Base-by-base conservation (phyloP, 2,797 vertebrate species). In the Crypturellus tataupa region DNA sequence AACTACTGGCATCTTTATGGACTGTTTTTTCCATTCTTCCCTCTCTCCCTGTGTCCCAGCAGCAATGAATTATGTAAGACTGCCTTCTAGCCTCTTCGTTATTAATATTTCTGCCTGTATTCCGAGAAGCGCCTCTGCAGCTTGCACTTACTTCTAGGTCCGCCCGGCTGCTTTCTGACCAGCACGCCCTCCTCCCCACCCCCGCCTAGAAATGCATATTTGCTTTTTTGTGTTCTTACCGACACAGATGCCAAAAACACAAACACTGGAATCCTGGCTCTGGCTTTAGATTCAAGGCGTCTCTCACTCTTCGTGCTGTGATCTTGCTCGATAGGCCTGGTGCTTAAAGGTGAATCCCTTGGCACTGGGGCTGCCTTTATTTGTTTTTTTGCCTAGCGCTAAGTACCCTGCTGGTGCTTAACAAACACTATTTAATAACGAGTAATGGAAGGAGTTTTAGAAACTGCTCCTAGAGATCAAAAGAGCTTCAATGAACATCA, bases 21-120 rank as follows among this genome's bases (percentile, higher is more conserved):
- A 96, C 97, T 98, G 98, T 98, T 98, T 98, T 98, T 98, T 98
- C 97, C 98, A 98, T 98, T 97, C 97, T 98, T 96, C 94, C 96
- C 93, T 97, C 97, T 96, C 85, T 11, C 97, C 94, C 94, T 64
- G 12, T 96, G 93, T 98, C 97, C 97, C 97, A 97, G 97, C 94
- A 97, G 97, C 97, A 97, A 97, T 98, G 97, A 98, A 97, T 82
- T 97, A 97, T 97, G 95, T 97, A 97, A 97, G 96, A 95, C 92
- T 94, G 87, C 86, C 83, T 96, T 97, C 92, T 95, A 95, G 87
- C 93, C 95, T 94, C 97, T 97, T 97, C 96, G 97, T 97, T 97
- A 95, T 97, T 98, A 97, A 97, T 97, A 77, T 95, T 97, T 96
- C 93, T 81, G 89, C 93, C 87, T 93, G 72, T 92, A 77, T 56